Base-by-base conservation (phyloP, 1,140 invertebrate species). In the Lepidurus arcticus region DNA sequence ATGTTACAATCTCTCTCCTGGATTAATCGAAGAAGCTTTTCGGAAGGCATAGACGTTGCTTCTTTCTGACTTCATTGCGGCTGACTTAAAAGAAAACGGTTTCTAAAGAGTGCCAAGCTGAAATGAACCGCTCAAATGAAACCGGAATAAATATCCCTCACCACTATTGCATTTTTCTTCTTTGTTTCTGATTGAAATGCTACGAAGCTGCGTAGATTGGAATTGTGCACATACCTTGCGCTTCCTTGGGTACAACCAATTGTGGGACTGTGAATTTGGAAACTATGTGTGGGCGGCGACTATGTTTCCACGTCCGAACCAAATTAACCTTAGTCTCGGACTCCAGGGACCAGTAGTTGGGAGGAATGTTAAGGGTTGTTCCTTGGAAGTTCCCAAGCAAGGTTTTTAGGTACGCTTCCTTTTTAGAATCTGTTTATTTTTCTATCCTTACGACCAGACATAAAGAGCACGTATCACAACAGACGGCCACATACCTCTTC, bases 381-480 rank as follows among this genome's bases (percentile, higher is more conserved):
- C 53, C 13, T 65, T 65, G 53, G 53, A 65, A 65, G 16, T 65
- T 34, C 2, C 53, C 21, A 65, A 13, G 53, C 8, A 65, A 21
- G 21, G 53, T 21, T 9, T 21, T 34, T 34, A 34, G 2, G n/a
- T 5, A 65, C 53, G 21, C 53, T n/a, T 65, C 21, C 21, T n/a
- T 13, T 21, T 9, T 65, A 65, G 53, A 65, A 13, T 65, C 7
- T 65, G 53, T 65, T 65, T 65, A 65, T 65, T 65, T 65, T 13
- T 21, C n/a, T 65, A 65, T 1, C 21, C n/a, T 9, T 65, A 65
- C 53, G 21, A 65, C 53, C 13, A 65, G 53, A 65, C 53, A 65
- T 21, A 65, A 65, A 65, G 53, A 65, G 53, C 53, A 65, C 53
- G 53, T 65, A 65, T 65, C 53, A 21, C 53, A 65, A 21, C 53